These are phyloP conservation scores for Himantopus leucocephalus DNA, from an alignment of 2,113 vertebrate species.

Conservation along the genomic window DNA sequence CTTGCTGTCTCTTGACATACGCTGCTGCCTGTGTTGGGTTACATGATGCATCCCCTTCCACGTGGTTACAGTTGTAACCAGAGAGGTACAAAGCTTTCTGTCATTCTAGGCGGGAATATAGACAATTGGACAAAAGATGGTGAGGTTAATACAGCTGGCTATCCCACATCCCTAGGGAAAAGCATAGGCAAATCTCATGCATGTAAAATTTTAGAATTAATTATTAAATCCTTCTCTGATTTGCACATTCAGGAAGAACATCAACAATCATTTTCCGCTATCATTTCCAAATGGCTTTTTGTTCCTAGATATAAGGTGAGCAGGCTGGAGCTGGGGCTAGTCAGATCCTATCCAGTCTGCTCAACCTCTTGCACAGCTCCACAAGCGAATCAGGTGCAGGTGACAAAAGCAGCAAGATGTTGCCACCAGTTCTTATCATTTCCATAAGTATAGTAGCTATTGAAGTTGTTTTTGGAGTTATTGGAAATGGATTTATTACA, in stretches of 20 bases:
- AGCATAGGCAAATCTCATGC: neutral
- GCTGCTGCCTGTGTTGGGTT: neutral
- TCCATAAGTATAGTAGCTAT: neutral
- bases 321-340: neutral
- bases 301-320: neutral
- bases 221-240: neutral
- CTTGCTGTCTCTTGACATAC: neutral
- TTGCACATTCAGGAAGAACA: slow-evolving; percentile 23
- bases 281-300: neutral
- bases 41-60: neutral
- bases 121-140: neutral
- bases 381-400: neutral
- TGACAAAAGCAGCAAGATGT: neutral
- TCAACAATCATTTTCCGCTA: neutral
- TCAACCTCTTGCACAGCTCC: neutral
- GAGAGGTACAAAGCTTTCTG: neutral
- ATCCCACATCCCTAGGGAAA: neutral
- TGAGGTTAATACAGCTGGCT: neutral
- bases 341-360: neutral
- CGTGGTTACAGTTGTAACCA: neutral
- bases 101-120: neutral
- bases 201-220: neutral
- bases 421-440: neutral
- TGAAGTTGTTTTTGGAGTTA: slow-evolving; percentile 15
- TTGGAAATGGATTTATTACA: slow-evolving; percentile 44